These are phyloP conservation scores for Helicoverpa assulta DNA, from an alignment of 2,888 invertebrate genomes.

Conservation along the genomic window DNA sequence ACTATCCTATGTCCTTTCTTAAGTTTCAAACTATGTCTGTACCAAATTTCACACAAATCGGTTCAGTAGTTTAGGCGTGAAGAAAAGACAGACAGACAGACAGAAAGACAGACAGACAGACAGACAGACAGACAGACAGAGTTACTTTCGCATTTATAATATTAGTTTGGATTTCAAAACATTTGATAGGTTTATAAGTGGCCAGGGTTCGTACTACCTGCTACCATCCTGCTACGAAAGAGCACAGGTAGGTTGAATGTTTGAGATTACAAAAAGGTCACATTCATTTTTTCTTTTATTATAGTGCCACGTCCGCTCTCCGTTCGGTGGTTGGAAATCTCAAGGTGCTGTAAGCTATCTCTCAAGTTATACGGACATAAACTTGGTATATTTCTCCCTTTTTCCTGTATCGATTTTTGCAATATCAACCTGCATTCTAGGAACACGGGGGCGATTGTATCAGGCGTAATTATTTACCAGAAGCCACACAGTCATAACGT, in stretches of 20 bases:
- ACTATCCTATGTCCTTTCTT: no score
- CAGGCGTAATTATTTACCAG: conserved; percentile 31
- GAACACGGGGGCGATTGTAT: conserved; percentile 43
- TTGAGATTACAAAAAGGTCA: conserved; percentile 27
- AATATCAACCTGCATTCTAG: conserved; percentile 27
- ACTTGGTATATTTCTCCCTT: conserved; percentile 3
- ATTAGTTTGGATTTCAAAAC: no score
- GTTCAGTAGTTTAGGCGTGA: no score
- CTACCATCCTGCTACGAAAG: conserved; percentile 12
- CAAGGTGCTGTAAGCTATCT: not conserved
- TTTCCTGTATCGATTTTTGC: conserved; percentile 16
- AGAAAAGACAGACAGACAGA: no score
- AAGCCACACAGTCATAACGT: conserved; percentile 36
- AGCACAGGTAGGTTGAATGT: conserved; percentile 1
- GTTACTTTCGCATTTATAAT: no score
- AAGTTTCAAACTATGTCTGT: no score
- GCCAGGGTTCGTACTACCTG: conserved; percentile 13
- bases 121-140: no score
- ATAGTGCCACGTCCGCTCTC: not conserved
- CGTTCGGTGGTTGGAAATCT: conserved; percentile 3
- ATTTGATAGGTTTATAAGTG: not conserved
- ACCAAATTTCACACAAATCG: no score
- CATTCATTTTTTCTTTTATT: conserved; percentile 31
- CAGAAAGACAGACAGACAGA: no score
- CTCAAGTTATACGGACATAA: not conserved